Percentiles rank a stretch among this genome's conserved stretches.
phyloP scores from a whole-genome alignment of 2,797 vertebrate genomes.

The Pipistrellus pygmaeus region DNA sequence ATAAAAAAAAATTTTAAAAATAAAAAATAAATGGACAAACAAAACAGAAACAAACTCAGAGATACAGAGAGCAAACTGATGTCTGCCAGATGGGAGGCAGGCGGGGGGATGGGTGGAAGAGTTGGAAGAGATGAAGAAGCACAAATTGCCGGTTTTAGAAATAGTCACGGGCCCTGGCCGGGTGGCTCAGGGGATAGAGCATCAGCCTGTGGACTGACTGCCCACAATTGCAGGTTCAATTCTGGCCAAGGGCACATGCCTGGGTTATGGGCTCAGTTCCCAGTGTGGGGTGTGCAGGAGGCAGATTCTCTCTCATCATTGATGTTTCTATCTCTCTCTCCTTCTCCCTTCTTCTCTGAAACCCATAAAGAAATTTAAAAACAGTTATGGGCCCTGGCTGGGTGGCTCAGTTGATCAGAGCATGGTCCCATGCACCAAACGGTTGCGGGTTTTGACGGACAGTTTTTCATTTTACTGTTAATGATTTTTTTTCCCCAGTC shows the following conservation, averaged over 20 bases:
- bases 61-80: neutral
- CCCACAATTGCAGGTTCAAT: too few relatives aligned
- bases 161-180: too few relatives aligned
- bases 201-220: too few relatives aligned
- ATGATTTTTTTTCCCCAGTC: neutral
- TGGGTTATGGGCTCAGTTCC: too few relatives aligned
- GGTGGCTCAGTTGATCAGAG: neutral
- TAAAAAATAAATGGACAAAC: neutral
- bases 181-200: too few relatives aligned
- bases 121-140: neutral
- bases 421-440: neutral
- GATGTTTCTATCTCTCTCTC: too few relatives aligned
- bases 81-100: neutral
- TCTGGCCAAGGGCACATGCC: too few relatives aligned
- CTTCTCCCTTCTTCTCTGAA: too few relatives aligned
- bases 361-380: neutral
- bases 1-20: neutral
- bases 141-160: neutral
- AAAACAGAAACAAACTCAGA: neutral
- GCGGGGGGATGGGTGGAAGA: neutral
- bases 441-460: neutral
- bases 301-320: too few relatives aligned
- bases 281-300: too few relatives aligned
- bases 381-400: neutral
- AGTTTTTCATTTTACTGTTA: conserved; percentile 12